Evolutionary conservation across 2,888 invertebrate genomes (phyloP), one percentile per base, ranked within the genome.

Genomic region (Hypselothyrea guttata): DNA sequence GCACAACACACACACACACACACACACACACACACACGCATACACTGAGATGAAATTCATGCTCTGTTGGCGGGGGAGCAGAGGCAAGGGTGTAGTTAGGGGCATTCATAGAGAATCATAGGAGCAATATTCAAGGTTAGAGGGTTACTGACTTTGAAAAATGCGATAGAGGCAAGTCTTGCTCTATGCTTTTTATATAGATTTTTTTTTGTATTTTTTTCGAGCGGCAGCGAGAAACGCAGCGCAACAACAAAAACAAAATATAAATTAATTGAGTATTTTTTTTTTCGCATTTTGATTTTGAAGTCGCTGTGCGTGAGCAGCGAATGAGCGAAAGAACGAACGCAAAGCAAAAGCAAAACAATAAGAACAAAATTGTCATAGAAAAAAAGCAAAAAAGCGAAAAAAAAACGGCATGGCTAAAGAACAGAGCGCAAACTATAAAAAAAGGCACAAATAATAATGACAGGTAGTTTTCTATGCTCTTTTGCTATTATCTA

Each of bases 61-160:
- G n/a, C n/a, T n/a, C n/a, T n/a, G 22, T 22, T 22, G 2, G 22
- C 2, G 22, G 1, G 7, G 27, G 27, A 12, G 18, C 4, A 8
- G 9, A 8, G n/a, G 13, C 13, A 33, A 7, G 31, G 41, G 45
- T 9, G 5, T 28, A 11, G 44, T 13, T 49, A 13, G 41, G 48
- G 61, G 44, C 54, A 34, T 27, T 51, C 46, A 54, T 51, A 40
- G 56, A 40, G 59, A 51, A 63, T 74, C 86, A 84, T 86, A 81
- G 70, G 63, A 64, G 71, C 70, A 41, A 79, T 68, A 75, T 88
- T 87, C 88, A 88, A 88, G 88, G 88, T 88, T 88, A 86, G 83
- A 79, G 87, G 88, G 87, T 88, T 88, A 88, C 86, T 88, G 88
- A 87, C 88, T 86, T 87, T 86, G 68, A 83, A 75, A 78, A 86